These are phyloP conservation scores for Deilephila porcellus DNA, from an alignment of 2,888 invertebrate species.

Conservation along the genomic window DNA sequence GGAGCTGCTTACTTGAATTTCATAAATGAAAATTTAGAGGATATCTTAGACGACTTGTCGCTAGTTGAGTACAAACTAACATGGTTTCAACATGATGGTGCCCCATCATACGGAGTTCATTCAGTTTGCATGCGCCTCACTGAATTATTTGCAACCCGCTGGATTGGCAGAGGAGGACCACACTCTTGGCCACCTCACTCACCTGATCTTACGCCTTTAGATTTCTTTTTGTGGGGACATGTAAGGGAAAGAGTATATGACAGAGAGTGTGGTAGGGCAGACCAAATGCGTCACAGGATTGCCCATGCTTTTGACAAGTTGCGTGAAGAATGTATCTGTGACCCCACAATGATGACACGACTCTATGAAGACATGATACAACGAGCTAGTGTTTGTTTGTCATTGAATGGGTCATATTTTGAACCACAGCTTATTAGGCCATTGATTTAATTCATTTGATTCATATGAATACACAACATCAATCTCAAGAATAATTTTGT, in stretches of 20 bases:
- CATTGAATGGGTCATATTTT: background rate
- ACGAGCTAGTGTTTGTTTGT: background rate
- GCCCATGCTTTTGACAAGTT: background rate
- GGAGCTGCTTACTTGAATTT: conserved; percentile 2
- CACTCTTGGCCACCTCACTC: conserved; percentile 38
- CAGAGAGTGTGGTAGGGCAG: background rate
- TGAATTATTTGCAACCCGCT: background rate
- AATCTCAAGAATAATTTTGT: no score
- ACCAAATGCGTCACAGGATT: background rate
- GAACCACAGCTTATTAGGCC: background rate
- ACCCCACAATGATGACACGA: background rate
- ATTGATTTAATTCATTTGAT: background rate
- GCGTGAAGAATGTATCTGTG: background rate
- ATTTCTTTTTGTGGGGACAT: conserved; percentile 37
- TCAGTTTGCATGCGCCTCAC: background rate
- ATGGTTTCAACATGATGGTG: conserved; percentile 38
- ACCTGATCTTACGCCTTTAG: conserved; percentile 38
- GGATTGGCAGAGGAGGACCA: conserved; percentile 1
- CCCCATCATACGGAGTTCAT: conserved; percentile 27
- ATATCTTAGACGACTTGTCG: conserved; percentile 22
- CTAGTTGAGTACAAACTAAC: conserved; percentile 24
- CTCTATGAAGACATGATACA: background rate
- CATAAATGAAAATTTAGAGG: conserved; percentile 23
- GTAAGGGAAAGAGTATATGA: conserved; percentile 32
- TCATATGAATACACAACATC: background rate